phyloP scores from a whole-genome alignment of 2,888 invertebrate species.

The Caenorhabditis sp. region DNA sequence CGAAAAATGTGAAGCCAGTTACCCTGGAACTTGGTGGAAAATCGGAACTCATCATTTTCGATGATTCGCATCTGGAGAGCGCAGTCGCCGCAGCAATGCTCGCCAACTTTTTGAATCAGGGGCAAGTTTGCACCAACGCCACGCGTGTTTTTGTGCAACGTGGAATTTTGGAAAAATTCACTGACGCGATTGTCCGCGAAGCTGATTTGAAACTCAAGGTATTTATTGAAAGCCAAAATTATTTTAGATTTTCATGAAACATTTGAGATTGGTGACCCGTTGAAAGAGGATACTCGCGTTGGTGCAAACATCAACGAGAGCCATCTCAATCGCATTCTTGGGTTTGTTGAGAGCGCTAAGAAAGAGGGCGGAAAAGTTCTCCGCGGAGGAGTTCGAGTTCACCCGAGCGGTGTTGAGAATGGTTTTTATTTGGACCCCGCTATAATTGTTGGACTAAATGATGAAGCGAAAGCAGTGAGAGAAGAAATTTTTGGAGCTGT shows the following conservation, averaged over 20 bases:
- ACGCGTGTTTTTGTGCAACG: constrained; percentile 75
- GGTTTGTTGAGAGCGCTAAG: constrained; percentile 72
- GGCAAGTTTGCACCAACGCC: constrained; percentile 76
- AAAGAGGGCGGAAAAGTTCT: constrained; percentile 72
- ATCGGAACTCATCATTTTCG: constrained; percentile 75
- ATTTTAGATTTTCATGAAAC: neutral
- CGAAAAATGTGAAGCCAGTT: constrained; percentile 65
- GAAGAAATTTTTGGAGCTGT: constrained; percentile 77
- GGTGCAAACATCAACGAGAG: constrained; percentile 75
- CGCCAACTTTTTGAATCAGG: constrained; percentile 75
- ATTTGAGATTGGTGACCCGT: constrained; percentile 47
- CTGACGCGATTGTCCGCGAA: constrained; percentile 72
- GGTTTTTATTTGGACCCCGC: constrained; percentile 75
- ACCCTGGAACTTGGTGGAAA: constrained; percentile 76
- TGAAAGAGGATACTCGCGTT: constrained; percentile 72
- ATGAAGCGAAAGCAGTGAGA: constrained; percentile 43
- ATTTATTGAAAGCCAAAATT: neutral
- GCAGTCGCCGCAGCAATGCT: constrained; percentile 76
- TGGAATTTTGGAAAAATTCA: constrained; percentile 72
- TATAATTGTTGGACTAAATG: constrained; percentile 72
- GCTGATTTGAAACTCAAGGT: constrained; percentile 66
- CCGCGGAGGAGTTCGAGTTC: constrained; percentile 74
- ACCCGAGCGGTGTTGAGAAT: constrained; percentile 70
- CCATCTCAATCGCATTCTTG: constrained; percentile 74
- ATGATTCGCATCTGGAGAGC: constrained; percentile 74